Evolutionary conservation across 2,113 vertebrate genomes (phyloP).

Genomic region (Sporophila hypoxantha): DNA sequence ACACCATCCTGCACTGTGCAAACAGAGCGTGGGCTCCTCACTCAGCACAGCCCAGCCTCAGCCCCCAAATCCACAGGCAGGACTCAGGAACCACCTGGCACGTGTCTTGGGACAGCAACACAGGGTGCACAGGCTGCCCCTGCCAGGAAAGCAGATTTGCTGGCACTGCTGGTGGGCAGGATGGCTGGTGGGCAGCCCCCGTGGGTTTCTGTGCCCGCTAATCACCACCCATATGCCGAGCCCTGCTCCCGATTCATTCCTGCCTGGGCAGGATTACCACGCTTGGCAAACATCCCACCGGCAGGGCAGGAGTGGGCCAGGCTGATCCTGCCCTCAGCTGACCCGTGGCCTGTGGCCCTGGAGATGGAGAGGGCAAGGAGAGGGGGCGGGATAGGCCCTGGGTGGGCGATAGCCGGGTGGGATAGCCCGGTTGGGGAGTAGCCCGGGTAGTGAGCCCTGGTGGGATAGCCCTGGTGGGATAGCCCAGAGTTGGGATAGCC

Average conservation of each 20-base stretch:
- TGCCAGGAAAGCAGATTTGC: not conserved
- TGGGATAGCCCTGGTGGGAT: too few relatives aligned
- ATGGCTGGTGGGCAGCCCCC: fast-evolving
- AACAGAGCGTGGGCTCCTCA: not conserved
- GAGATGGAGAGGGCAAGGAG: fast-evolving
- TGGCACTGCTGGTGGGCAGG: not conserved
- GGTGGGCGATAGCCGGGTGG: fast-evolving
- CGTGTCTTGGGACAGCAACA: not conserved
- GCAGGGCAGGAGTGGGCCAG: fast-evolving
- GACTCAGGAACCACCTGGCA: not conserved
- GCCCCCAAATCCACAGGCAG: not conserved
- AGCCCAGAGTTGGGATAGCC: too few relatives aligned
- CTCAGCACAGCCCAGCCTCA: not conserved
- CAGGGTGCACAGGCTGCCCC: not conserved
- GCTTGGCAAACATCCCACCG: not conserved
- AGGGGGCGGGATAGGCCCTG: too few relatives aligned
- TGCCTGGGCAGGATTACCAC: not conserved
- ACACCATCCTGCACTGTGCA: not conserved
- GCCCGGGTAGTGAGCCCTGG: too few relatives aligned
- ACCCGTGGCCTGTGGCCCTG: fast-evolving
- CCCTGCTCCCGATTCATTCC: not conserved
- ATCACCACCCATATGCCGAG: not conserved
- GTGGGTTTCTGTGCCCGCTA: fast-evolving
- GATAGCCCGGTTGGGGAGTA: fast-evolving
- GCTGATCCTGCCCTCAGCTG: not conserved